Conservation (phyloP, 2,113 vertebrate species). For the Rhombomys opimus region DNA sequence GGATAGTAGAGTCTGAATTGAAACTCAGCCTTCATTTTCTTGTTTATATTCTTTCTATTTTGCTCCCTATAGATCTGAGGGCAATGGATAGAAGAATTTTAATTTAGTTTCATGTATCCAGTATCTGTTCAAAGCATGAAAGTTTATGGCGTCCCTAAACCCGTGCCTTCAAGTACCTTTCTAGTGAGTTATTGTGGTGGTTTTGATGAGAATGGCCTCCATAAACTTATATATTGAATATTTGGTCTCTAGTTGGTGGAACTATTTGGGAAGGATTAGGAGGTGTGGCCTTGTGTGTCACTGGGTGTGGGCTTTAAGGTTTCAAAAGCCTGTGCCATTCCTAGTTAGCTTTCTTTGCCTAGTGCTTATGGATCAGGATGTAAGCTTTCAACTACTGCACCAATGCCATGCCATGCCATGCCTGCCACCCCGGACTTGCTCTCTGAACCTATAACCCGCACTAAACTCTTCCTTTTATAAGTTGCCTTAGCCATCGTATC, state of each 20-base stretch:
- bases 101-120: not conserved
- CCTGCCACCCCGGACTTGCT: not conserved
- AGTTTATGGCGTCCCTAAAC: not conserved
- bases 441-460: too few relatives aligned
- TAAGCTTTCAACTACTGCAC: not conserved
- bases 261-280: not conserved
- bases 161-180: not conserved
- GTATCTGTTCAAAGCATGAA: not conserved
- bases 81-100: not conserved
- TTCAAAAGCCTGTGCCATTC: not conserved
- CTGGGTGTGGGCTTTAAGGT: not conserved
- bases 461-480: not conserved
- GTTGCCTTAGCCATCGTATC: not conserved
- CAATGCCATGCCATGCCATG: not conserved
- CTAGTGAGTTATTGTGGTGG: not conserved
- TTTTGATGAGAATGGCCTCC: not conserved
- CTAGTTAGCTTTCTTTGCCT: not conserved
- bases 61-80: not conserved
- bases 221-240: not conserved
- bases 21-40: not conserved
- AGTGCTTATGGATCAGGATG: not conserved
- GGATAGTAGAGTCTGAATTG: not conserved
- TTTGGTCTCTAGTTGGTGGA: not conserved
- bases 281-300: not conserved
- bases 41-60: not conserved